Evolutionary conservation across 1,140 invertebrate species (phyloP), one percentile per base, ranked within the genome.

Genomic region (Procambarus clarkii): DNA sequence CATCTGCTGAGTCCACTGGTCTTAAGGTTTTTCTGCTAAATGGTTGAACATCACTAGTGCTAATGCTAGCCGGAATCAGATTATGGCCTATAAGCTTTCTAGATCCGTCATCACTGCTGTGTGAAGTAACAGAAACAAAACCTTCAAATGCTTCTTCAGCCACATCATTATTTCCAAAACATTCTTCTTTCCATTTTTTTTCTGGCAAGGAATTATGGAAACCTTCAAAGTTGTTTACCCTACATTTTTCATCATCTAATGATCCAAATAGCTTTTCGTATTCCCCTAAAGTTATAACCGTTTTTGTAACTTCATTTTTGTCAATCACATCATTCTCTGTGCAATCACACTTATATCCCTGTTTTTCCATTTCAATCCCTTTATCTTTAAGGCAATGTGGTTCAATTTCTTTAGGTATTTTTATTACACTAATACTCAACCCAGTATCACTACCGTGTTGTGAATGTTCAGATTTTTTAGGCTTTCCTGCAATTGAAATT

Each of bases 91-190:
- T 24, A 34, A 34, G 24, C n/a, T 34, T 74, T 74, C 7, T 34
- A 74, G 21, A 34, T 34, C 34, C n/a, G 7, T 34, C 24, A 9
- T 7, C 34, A 74, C 24, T 64, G 60, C 4, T 21, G 60, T 64
- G 60, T 64, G 21, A 5, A 21, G 13, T 21, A 21, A 64, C 60
- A 46, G 88, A 85, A 64, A 82, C 71, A 79, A 91, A 91, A 13
- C 88, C 88, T 71, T 91, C 88, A 85, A 91, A 91, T 74, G 74
- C 58, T 78, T 79, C 82, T 54, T 85, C 88, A 50, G 44, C 60
- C 15, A 21, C 4, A 64, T 18, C 60, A 9, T 84, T 81, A 50
- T 91, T 82, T 45, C 78, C 79, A 46, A 79, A 15, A 46, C 44
- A 76, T 24, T 86, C 48, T 8, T 78, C 48, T 15, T 58, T 76